phyloP scores from a whole-genome alignment of 2,797 vertebrate species.

The Malurus splendens region DNA sequence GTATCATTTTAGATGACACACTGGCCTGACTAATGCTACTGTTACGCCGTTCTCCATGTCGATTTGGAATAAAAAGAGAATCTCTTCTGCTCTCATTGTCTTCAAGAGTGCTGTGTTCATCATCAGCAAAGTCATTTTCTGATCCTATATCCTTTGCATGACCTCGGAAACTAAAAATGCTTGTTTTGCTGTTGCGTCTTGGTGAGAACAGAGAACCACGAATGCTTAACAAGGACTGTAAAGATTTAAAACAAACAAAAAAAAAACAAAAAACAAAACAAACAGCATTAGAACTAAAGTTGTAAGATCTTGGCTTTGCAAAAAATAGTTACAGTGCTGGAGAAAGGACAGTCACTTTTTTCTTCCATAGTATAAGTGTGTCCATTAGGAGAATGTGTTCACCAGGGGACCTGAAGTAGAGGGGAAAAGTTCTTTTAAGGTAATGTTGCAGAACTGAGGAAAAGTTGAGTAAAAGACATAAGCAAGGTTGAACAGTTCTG shows the following conservation, averaged over 20 bases:
- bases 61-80: constrained; percentile 84
- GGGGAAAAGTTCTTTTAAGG: background rate
- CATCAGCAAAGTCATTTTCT: constrained; percentile 93
- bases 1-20: constrained; percentile 81
- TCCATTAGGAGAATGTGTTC: background rate
- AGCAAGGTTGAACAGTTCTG: background rate
- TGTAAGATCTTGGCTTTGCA: background rate
- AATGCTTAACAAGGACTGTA: constrained; percentile 90
- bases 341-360: background rate
- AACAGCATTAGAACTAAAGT: background rate
- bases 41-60: constrained; percentile 79
- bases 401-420: background rate
- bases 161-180: constrained; percentile 91
- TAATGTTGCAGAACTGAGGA: background rate
- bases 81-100: constrained; percentile 85
- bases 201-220: constrained; percentile 87
- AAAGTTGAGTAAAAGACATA: background rate
- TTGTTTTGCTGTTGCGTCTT: constrained; percentile 89
- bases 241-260: constrained; percentile 51
- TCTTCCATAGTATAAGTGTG: background rate
- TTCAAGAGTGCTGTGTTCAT: constrained; percentile 91
- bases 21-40: constrained; percentile 88
- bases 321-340: background rate
- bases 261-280: background rate
- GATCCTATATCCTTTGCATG: constrained; percentile 80